Evolutionary conservation across 2,888 invertebrate genomes (phyloP).

Genomic region (Caenorhabditis uteleia): DNA sequence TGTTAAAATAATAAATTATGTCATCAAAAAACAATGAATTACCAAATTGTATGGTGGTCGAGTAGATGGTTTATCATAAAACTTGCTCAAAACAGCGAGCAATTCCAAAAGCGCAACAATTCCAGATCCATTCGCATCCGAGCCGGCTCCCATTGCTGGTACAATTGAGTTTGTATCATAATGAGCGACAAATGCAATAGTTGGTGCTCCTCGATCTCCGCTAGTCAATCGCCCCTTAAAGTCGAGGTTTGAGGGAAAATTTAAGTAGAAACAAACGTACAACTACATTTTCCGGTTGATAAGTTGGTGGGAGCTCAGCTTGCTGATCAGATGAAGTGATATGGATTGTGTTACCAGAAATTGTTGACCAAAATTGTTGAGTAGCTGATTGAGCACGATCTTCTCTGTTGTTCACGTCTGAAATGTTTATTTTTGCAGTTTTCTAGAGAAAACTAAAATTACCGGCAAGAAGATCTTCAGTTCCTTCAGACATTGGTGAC

Average conservation of each 20-base stretch:
- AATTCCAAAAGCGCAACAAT: constrained; percentile 83
- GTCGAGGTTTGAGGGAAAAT: neutral
- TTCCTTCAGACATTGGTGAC: constrained; percentile 34
- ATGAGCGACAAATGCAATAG: constrained; percentile 88
- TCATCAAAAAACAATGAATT: neutral
- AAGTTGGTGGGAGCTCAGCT: constrained; percentile 11
- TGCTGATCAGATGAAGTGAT: constrained; percentile 18
- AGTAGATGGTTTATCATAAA: constrained; percentile 60
- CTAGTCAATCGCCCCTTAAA: constrained; percentile 59
- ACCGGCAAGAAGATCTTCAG: constrained; percentile 35
- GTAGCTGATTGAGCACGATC: constrained; percentile 44
- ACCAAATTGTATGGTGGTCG: constrained; percentile 58
- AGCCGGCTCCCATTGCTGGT: constrained; percentile 78
- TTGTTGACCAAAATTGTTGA: constrained; percentile 56
- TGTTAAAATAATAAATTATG: neutral
- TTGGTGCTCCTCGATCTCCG: constrained; percentile 75
- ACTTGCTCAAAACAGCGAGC: constrained; percentile 80
- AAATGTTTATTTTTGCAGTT: no score
- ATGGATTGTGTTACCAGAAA: constrained; percentile 66
- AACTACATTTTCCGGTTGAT: constrained; percentile 26
- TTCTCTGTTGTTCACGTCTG: constrained; percentile 15
- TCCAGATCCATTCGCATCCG: constrained; percentile 75
- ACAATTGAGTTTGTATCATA: constrained; percentile 89
- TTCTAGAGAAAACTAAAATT: no score
- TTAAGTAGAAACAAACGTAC: constrained; percentile 1